Conservation (phyloP, 2,888 invertebrate genomes). For the Harpagoxenus sublaevis region DNA sequence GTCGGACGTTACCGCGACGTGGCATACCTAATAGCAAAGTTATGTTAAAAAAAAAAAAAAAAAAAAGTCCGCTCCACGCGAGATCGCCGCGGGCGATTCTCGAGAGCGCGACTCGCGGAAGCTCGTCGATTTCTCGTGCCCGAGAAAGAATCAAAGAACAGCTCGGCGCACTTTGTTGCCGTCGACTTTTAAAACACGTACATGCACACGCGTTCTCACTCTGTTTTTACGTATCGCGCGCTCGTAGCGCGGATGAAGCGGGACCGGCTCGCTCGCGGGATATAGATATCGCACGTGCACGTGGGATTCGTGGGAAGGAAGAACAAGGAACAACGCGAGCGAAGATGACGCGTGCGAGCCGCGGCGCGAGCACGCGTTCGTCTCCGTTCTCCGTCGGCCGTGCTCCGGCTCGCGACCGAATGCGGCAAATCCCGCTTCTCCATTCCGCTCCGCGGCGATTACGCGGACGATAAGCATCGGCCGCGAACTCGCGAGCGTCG, state of each 20-base stretch:
- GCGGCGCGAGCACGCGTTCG: not conserved
- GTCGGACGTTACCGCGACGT: not conserved
- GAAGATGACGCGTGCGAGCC: not conserved
- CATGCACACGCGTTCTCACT: too few species aligned
- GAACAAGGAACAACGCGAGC: not conserved
- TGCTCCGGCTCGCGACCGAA: not conserved
- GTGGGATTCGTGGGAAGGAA: not conserved
- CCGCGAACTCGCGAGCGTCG: not conserved
- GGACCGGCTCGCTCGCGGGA: not conserved
- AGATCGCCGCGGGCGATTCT: not conserved
- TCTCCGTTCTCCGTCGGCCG: not conserved
- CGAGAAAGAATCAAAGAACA: not conserved
- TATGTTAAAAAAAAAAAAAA: too few species aligned
- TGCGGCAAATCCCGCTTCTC: constrained; percentile 7
- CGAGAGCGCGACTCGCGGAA: not conserved
- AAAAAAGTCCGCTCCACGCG: too few species aligned
- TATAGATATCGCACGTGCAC: not conserved
- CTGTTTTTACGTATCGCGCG: not conserved
- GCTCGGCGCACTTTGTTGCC: not conserved
- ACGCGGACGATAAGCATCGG: constrained; percentile 2
- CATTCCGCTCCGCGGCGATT: not conserved
- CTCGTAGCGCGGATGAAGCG: not conserved
- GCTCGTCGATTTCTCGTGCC: not conserved
- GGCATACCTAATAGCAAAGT: not conserved
- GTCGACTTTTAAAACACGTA: not conserved